phyloP scores from a whole-genome alignment of 2,797 vertebrate species.

The Syngnathus rostellatus region DNA sequence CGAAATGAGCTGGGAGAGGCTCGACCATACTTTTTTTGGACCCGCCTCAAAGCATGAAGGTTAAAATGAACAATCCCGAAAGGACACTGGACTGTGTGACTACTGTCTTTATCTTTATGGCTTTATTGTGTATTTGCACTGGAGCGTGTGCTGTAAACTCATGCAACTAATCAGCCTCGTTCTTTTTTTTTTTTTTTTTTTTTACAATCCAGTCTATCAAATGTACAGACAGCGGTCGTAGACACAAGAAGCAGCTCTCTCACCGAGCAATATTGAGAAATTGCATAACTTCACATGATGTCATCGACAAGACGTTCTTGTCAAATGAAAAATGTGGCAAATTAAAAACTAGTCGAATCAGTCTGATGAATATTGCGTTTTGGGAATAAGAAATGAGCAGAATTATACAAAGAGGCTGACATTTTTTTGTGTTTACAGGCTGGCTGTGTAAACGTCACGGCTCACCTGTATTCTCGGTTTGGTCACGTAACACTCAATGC shows the following conservation, averaged over 20 bases:
- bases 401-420: too few relatives aligned
- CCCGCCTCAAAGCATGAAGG: background rate
- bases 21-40: background rate
- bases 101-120: background rate
- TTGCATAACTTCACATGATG: constrained; percentile 7
- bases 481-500: too few relatives aligned
- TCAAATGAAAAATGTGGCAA: background rate
- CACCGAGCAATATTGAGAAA: background rate
- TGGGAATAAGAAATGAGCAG: too few relatives aligned
- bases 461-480: too few relatives aligned
- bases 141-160: constrained; percentile 1
- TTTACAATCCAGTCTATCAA: background rate
- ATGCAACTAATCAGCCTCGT: background rate
- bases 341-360: background rate
- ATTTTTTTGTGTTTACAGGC: too few relatives aligned
- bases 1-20: background rate
- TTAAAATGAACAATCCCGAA: background rate
- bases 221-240: background rate
- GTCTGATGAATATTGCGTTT: too few relatives aligned
- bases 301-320: background rate
- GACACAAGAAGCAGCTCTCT: background rate
- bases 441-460: too few relatives aligned
- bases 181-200: background rate
- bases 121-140: constrained; percentile 6
- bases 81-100: constrained; percentile 2